Conservation (phyloP, 2,797 vertebrate species). For the Chelidonichthys spinosus region DNA sequence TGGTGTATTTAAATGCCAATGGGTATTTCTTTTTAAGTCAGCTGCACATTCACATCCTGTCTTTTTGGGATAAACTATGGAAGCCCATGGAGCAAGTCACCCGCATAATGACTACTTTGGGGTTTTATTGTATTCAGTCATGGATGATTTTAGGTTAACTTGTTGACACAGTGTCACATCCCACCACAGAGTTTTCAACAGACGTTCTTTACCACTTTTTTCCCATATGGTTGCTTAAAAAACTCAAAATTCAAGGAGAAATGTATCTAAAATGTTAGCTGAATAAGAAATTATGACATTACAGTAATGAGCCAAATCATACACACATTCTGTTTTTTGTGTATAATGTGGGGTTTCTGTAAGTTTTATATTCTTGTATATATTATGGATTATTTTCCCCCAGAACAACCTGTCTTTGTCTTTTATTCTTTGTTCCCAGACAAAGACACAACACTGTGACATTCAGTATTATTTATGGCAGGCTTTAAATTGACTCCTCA, state of each 20-base stretch:
- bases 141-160: slow-evolving; percentile 69
- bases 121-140: slow-evolving; percentile 68
- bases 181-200: slow-evolving; percentile 23
- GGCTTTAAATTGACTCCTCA: slow-evolving; percentile 79
- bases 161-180: slow-evolving; percentile 63
- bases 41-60: slow-evolving; percentile 57
- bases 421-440: slow-evolving; percentile 69
- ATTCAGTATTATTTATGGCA: slow-evolving; percentile 80
- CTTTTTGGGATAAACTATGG: slow-evolving; percentile 52
- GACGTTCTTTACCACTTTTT: slow-evolving; percentile 12
- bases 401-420: slow-evolving; percentile 74
- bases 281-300: background rate
- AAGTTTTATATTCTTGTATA: slow-evolving; percentile 35
- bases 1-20: slow-evolving; percentile 49
- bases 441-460: slow-evolving; percentile 75
- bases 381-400: slow-evolving; percentile 63
- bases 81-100: slow-evolving; percentile 57
- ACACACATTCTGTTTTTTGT: slow-evolving; percentile 1
- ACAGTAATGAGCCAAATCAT: slow-evolving; percentile 15
- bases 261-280: background rate
- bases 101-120: slow-evolving; percentile 67
- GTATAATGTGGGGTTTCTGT: slow-evolving; percentile 7
- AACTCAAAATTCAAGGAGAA: background rate
- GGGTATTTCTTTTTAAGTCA: slow-evolving; percentile 58
- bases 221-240: slow-evolving; percentile 11